phyloP scores from a whole-genome alignment of 2,797 vertebrate genomes.

The Sternotherus odoratus region DNA sequence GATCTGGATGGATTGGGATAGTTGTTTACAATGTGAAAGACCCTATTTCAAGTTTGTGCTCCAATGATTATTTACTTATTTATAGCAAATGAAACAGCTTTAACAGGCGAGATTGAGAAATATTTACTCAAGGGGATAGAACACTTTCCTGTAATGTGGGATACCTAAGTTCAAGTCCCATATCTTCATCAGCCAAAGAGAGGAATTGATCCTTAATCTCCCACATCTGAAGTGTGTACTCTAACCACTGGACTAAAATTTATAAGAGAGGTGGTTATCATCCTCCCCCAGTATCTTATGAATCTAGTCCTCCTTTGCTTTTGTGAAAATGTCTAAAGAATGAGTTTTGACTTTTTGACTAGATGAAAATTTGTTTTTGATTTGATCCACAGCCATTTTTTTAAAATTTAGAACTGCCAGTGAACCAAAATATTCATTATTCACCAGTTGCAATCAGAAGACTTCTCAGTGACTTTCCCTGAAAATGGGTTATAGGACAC shows the following conservation, averaged over 20 bases:
- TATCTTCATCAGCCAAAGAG: not conserved
- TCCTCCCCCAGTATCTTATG: not conserved
- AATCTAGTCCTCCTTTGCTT: not conserved
- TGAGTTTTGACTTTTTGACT: not conserved
- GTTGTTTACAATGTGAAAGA: not conserved
- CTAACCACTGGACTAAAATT: not conserved
- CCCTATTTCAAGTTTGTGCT: not conserved
- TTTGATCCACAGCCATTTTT: not conserved
- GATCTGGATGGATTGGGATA: not conserved
- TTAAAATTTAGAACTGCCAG: not conserved
- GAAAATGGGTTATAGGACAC: not conserved
- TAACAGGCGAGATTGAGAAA: not conserved
- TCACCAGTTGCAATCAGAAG: not conserved
- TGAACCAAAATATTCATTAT: not conserved
- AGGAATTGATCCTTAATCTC: not conserved
- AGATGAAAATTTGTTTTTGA: not conserved
- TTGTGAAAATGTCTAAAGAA: not conserved
- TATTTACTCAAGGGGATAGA: not conserved
- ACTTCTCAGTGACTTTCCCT: not conserved
- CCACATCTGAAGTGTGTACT: not conserved
- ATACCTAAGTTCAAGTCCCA: not conserved
- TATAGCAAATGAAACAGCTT: not conserved
- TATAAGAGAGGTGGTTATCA: not conserved
- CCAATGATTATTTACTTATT: not conserved
- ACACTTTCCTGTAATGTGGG: not conserved